Base-by-base conservation (phyloP, 2,113 vertebrate genomes). In the Colistium nudipinnis region DNA sequence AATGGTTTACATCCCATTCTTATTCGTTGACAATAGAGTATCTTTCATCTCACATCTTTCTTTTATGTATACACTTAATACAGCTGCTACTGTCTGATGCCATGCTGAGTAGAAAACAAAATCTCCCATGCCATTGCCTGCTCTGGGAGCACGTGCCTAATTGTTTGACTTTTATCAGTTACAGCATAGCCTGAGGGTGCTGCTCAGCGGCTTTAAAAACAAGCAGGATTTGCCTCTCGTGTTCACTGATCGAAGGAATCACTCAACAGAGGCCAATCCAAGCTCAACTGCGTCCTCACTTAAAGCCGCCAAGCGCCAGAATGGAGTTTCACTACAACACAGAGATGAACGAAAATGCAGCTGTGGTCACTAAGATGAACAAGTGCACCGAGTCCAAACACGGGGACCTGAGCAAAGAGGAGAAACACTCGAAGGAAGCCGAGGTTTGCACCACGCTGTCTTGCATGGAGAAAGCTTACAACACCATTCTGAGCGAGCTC, bases 401-500 rank as follows among this genome's bases (percentile, higher is more conserved):
- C 1, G 54, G 39, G 0, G 4, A 4, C 27, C 47, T 43, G 13
- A 25, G 31, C 64, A 41, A 3, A 41, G 36, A 66, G 22, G 51
- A 74, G 39, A 61, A 61, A 16, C 36, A 47, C 7, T 38, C 38
- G 20, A 53, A 57, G 2, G 20, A 66, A 0, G 0, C 39, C 28
- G 51, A 5, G 24, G 38, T 31, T 10, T 41, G 17, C 13, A 28
- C 30, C 16, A 62, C 45, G 13, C 55, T 83, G 27, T 45, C 74
- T 1, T 28, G 13, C 2, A 38, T 88, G 28, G 82, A 90, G 60
- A 62, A 27, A 0, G 82, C 90, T n/a, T 93, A 92, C 36, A 68
- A 13, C 19, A 74, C 54, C 51, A 81, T 93, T 43, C 83, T 93
- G 44, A 67, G 10, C 11, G 88, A 86, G 57, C 83, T 93, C 4